Evolutionary conservation across 2,113 vertebrate species (phyloP).

Genomic region (Rhinolophus sinicus): DNA sequence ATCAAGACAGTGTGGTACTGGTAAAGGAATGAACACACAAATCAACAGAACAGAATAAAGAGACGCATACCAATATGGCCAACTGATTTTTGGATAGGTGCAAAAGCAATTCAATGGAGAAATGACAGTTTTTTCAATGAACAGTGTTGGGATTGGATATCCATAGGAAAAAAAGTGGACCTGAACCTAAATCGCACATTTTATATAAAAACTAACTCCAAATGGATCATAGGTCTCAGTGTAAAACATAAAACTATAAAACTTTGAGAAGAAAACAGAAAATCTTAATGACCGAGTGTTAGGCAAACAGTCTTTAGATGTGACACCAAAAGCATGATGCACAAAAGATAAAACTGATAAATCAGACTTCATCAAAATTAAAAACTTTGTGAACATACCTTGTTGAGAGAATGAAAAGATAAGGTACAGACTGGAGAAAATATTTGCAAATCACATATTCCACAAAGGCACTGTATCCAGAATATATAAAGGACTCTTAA

Average conservation of each 20-base stretch:
- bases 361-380: constrained; percentile 12
- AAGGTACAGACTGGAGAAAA: neutral
- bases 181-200: neutral
- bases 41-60: neutral
- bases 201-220: constrained; percentile 25
- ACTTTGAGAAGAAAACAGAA: constrained; percentile 18
- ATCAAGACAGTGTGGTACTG: neutral
- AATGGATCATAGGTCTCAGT: neutral
- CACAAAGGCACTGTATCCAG: neutral
- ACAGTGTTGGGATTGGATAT: neutral
- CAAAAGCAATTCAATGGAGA: constrained; percentile 22
- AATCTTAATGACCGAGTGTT: neutral
- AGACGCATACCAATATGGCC: neutral
- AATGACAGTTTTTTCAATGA: neutral
- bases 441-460: constrained; percentile 10
- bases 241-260: constrained; percentile 2
- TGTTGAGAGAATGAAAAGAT: constrained; percentile 36
- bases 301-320: neutral
- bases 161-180: neutral
- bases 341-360: constrained; percentile 27
- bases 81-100: neutral
- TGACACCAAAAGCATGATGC: neutral
- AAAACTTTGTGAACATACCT: neutral
- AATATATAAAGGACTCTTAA: constrained; percentile 39
- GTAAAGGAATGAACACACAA: neutral